A percentile compares a stretch with the other conserved stretches of the same genome.
Conservation (phyloP, 2,797 vertebrate species). For the Sparidentex hasta region DNA sequence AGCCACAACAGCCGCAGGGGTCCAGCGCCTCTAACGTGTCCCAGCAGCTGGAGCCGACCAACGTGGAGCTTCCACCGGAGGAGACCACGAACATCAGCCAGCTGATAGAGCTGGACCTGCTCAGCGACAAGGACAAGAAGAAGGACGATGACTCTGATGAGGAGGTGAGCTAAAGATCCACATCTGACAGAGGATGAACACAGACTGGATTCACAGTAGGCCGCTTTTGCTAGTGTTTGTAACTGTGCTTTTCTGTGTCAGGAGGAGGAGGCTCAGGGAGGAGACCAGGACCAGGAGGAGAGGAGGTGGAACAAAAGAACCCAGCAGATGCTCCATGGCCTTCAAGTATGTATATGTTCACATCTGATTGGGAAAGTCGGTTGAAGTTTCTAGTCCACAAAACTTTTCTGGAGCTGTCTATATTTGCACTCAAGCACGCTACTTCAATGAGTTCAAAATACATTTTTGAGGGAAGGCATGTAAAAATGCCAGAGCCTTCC, state of each 20-base stretch:
- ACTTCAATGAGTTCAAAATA: not conserved
- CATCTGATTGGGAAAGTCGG: not conserved
- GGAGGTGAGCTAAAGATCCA: slow-evolving; percentile 76
- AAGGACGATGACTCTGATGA: slow-evolving; percentile 95
- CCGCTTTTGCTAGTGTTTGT: not conserved
- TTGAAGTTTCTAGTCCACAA: too few species aligned
- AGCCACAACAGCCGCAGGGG: slow-evolving; percentile 53
- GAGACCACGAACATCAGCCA: slow-evolving; percentile 91
- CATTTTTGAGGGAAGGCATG: not conserved
- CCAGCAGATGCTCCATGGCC: slow-evolving; percentile 97
- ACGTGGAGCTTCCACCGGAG: slow-evolving; percentile 92
- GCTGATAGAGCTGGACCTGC: slow-evolving; percentile 93
- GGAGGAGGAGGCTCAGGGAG: slow-evolving; percentile 90
- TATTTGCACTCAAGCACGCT: not conserved
- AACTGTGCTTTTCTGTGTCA: slow-evolving; percentile 35
- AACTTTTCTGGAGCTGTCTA: not conserved
- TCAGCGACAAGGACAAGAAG: slow-evolving; percentile 92
- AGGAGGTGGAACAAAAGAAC: slow-evolving; percentile 97
- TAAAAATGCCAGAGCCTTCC: not conserved
- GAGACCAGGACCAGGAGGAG: slow-evolving; percentile 96
- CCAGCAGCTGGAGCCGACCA: slow-evolving; percentile 89
- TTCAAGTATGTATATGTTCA: slow-evolving; percentile 85
- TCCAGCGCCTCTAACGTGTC: slow-evolving; percentile 71
- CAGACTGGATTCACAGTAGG: not conserved
- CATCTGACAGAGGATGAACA: not conserved